These are phyloP conservation scores for Carcina quercana DNA, from an alignment of 2,888 invertebrate genomes.

Conservation along the genomic window DNA sequence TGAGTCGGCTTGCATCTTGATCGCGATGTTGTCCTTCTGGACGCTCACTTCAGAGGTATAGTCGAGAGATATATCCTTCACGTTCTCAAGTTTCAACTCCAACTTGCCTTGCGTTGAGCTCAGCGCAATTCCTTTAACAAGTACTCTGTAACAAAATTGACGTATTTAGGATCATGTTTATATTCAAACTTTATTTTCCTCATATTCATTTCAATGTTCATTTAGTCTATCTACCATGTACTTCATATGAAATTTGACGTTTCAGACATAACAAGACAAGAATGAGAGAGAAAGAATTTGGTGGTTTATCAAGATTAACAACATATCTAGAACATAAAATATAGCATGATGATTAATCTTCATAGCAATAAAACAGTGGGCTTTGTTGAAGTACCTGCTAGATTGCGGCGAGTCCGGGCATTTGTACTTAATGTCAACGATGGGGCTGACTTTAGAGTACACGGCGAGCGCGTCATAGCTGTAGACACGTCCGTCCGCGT, in stretches of 20 bases:
- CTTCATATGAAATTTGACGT: no score
- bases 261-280: no score
- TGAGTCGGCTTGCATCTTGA: slow-evolving; percentile 77
- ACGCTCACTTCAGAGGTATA: slow-evolving; percentile 70
- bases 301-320: no score
- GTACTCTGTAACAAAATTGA: slow-evolving; percentile 50
- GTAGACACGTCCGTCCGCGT: slow-evolving; percentile 75
- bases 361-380: no score
- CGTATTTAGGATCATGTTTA: background rate
- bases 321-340: no score
- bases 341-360: no score
- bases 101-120: slow-evolving; percentile 75
- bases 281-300: no score
- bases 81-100: slow-evolving; percentile 68
- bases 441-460: slow-evolving; percentile 67
- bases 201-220: background rate
- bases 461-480: slow-evolving; percentile 68
- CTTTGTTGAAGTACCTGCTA: no score
- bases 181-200: background rate
- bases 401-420: slow-evolving; percentile 56
- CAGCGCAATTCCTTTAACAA: slow-evolving; percentile 48
- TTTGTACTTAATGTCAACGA: slow-evolving; percentile 70
- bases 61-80: slow-evolving; percentile 70
- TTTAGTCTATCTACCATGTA: no score
- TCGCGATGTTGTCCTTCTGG: slow-evolving; percentile 77